Percentiles rank a stretch among this genome's conserved stretches.
These are phyloP conservation scores for Phaedon cochleariae DNA, from an alignment of 2,888 invertebrate species.

Conservation along the genomic window DNA sequence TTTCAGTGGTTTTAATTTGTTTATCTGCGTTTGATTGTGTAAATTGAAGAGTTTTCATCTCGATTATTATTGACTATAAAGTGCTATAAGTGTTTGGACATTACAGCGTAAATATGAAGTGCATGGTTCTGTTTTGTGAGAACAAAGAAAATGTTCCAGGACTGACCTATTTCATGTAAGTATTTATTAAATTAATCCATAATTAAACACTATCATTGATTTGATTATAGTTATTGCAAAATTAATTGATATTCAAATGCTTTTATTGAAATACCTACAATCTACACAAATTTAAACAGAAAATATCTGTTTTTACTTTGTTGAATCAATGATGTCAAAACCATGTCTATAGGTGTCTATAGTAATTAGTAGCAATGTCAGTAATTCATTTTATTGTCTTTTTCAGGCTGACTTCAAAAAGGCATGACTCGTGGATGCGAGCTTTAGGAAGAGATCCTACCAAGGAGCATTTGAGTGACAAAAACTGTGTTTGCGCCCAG, in stretches of 20 bases:
- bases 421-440: background rate
- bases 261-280: background rate
- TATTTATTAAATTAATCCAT: background rate
- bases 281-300: background rate
- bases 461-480: background rate
- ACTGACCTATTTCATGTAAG: conserved; percentile 5
- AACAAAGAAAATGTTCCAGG: too few relatives aligned
- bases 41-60: too few relatives aligned
- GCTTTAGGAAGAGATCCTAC: conserved; percentile 4
- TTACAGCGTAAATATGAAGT: too few relatives aligned
- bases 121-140: background rate
- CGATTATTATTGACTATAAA: too few relatives aligned
- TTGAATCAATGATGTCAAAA: too few relatives aligned
- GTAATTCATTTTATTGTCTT: background rate
- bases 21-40: too few relatives aligned
- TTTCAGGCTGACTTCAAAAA: conserved; percentile 1
- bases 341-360: too few relatives aligned
- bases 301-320: too few relatives aligned
- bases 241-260: background rate
- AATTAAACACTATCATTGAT: too few relatives aligned
- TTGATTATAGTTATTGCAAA: background rate
- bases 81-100: too few relatives aligned
- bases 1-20: too few relatives aligned
- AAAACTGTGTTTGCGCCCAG: background rate
- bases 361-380: background rate